Percentiles rank a stretch among this genome's conserved stretches.
phyloP scores from a whole-genome alignment of 2,888 invertebrate genomes.

The Oxycera nigricornis region DNA sequence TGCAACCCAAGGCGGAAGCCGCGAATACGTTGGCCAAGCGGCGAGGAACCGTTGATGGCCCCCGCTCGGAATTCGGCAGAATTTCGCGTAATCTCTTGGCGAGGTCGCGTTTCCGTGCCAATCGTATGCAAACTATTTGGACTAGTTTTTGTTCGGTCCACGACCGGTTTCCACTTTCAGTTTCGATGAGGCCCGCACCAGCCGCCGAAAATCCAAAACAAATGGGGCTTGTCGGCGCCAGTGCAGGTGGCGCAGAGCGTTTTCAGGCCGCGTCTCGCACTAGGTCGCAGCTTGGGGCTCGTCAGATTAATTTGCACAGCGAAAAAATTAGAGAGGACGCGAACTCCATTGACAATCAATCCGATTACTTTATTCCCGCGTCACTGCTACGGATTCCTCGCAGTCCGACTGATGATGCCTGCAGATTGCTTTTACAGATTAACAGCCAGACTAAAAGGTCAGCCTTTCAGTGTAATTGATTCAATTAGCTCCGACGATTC shows the following conservation, averaged over 20 bases:
- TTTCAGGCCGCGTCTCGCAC: background rate
- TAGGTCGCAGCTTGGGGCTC: background rate
- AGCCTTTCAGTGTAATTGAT: too few relatives aligned
- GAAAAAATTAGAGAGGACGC: too few relatives aligned
- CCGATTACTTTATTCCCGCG: too few relatives aligned
- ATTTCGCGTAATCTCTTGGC: too few relatives aligned
- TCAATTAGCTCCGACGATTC: too few relatives aligned
- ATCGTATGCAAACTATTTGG: conserved; percentile 6
- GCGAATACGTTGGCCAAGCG: background rate
- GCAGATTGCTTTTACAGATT: too few relatives aligned
- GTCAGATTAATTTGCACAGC: background rate
- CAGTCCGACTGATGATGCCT: too few relatives aligned
- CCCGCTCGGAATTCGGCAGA: background rate
- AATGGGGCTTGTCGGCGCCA: background rate
- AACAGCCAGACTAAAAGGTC: too few relatives aligned
- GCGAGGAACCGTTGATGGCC: background rate
- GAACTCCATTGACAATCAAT: too few relatives aligned
- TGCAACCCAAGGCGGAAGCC: background rate
- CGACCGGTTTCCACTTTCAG: conserved; percentile 27
- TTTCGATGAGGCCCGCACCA: background rate
- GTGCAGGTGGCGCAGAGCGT: background rate
- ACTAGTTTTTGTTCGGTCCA: background rate
- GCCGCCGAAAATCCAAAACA: background rate
- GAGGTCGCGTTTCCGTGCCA: conserved; percentile 22
- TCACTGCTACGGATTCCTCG: too few relatives aligned